phyloP scores from a whole-genome alignment of 1,140 invertebrate genomes.

The Macrobrachium nipponense region DNA sequence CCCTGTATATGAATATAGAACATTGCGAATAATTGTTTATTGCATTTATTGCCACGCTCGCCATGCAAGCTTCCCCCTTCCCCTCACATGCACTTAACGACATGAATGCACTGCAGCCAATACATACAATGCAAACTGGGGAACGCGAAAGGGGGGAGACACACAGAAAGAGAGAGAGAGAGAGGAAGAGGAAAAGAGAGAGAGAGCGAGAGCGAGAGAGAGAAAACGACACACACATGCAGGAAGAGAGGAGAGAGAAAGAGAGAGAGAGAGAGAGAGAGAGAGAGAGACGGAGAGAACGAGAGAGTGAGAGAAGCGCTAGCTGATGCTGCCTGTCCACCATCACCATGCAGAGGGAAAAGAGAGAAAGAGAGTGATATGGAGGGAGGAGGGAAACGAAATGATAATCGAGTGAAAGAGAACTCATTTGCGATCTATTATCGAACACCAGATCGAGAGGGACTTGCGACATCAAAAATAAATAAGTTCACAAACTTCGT shows the following conservation, averaged over 20 bases:
- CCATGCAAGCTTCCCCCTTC: constrained; percentile 55
- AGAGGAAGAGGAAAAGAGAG: neutral
- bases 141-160: constrained; percentile 23
- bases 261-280: neutral
- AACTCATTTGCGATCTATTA: too few relatives aligned
- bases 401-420: neutral
- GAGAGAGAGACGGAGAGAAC: neutral
- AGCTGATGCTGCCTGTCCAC: neutral
- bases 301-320: constrained; percentile 13
- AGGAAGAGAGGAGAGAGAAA: neutral
- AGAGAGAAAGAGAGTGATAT: neutral
- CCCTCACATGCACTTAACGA: constrained; percentile 61
- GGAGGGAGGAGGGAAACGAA: neutral
- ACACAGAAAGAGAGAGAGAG: constrained; percentile 1
- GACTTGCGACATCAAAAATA: too few relatives aligned
- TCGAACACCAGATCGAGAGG: too few relatives aligned
- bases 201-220: neutral
- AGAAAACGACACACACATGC: too few relatives aligned
- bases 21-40: constrained; percentile 61
- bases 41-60: constrained; percentile 58
- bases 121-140: constrained; percentile 61
- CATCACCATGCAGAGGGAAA: neutral
- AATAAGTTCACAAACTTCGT: too few relatives aligned
- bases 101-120: constrained; percentile 61
- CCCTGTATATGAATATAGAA: constrained; percentile 62